Evolutionary conservation across 2,888 invertebrate species (phyloP).

Genomic region (Zonitis immaculata): DNA sequence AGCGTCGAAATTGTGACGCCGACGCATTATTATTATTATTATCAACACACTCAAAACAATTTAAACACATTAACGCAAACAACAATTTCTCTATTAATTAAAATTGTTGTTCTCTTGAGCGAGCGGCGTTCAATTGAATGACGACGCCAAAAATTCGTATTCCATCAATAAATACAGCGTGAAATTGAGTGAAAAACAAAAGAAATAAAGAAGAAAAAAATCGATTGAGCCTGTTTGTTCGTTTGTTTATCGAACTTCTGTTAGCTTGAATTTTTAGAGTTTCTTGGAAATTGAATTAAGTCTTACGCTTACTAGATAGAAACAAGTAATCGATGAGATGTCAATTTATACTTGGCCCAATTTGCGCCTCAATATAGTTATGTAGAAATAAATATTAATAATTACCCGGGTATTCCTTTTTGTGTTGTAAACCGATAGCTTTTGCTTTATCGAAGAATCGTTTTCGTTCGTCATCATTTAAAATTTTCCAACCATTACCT

Average conservation of each 20-base stretch:
- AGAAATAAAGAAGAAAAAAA: not conserved
- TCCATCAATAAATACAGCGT: not conserved
- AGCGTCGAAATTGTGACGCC: conserved; percentile 1
- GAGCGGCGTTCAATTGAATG: not conserved
- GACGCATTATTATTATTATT: not conserved
- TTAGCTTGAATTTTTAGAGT: conserved; percentile 2
- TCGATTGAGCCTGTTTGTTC: not conserved
- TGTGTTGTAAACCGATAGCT: conserved; percentile 56
- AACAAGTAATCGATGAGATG: conserved; percentile 27
- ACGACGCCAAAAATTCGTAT: not conserved
- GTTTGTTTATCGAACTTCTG: not conserved
- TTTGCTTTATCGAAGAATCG: conserved; percentile 55
- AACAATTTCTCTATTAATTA: not conserved
- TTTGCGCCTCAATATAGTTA: no score
- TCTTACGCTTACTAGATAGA: conserved; percentile 13
- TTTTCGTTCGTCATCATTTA: conserved; percentile 52
- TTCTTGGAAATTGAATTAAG: no score
- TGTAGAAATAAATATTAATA: no score
- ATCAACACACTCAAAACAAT: conserved; percentile 1
- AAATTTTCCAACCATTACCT: conserved; percentile 56
- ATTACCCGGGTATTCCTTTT: conserved; percentile 59
- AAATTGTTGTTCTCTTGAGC: not conserved
- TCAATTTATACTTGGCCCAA: conserved; percentile 27
- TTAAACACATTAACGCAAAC: not conserved
- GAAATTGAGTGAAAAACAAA: not conserved